Evolutionary conservation across 2,113 vertebrate species (phyloP), one percentile per base, ranked within the genome.

Genomic region (Calonectris borealis): DNA sequence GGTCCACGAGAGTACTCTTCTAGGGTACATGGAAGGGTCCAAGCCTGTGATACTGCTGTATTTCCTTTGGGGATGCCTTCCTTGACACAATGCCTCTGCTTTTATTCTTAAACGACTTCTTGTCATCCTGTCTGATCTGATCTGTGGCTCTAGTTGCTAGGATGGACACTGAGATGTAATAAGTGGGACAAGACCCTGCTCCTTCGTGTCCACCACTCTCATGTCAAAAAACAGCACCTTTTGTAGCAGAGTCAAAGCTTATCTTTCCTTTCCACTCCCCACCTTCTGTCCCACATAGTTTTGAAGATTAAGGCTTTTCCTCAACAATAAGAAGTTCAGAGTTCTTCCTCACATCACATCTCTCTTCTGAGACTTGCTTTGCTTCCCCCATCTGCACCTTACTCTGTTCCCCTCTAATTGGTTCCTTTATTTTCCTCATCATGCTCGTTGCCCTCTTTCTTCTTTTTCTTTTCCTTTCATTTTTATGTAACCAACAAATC

Each of bases 381-480:
- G 25, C 44, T 82, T 71, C 31, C 12, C 25, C 13, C 6, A 1
- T 20, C 44, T 77, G 24, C 19, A 69, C 24, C 31, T 82, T 48
- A 69, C 40, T 89, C 86, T 86, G 11, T 58, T 90, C 27, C 54
- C 11, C 40, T 93, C 76, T 58, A 55, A 73, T 2, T 0, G 0
- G 7, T 62, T 77, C 29, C 27, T 84, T 76, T 90, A 13, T 83
- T 83, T 90, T 77, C 38, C 15, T 87, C 44, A 72, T 40, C 77
- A n/a, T 0, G 0, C 22, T 76, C 22, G 0, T 49, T 5, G 1
- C 18, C 34, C 15, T 31, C 38, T 34, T 54, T 52, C 36, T 60
- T 72, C 52, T 20, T 75, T 88, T 88, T 52, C 61, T 60, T 10
- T 69, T 69, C 57, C 22, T 82, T 73, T 76, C 13, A 26, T 90